These are phyloP conservation scores for Bostrychus sinensis DNA, from an alignment of 2,113 vertebrate species.

Conservation along the genomic window DNA sequence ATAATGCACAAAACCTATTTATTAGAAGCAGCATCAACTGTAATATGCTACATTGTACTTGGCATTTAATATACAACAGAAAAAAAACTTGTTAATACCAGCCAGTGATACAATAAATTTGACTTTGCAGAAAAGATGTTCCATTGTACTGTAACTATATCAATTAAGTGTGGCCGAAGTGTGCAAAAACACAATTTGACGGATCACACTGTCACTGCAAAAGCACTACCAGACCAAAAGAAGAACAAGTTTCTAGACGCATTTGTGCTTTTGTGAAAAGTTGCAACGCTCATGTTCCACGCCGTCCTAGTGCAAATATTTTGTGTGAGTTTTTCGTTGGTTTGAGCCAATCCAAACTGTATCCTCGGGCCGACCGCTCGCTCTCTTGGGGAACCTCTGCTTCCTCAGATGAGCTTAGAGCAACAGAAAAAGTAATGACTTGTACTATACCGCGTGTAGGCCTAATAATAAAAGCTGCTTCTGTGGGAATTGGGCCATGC, in stretches of 20 bases:
- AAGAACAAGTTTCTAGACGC: slow-evolving; percentile 6
- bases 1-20: slow-evolving; percentile 41
- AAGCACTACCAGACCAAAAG: neutral
- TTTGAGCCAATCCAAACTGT: slow-evolving; percentile 75
- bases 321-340: slow-evolving; percentile 69
- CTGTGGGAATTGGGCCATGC: slow-evolving; percentile 80
- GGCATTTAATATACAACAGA: slow-evolving; percentile 52
- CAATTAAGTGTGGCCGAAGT: slow-evolving; percentile 48
- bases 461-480: slow-evolving; percentile 83
- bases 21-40: slow-evolving; percentile 56
- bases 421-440: slow-evolving; percentile 83
- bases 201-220: slow-evolving; percentile 27
- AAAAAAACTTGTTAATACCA: slow-evolving; percentile 4
- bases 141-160: slow-evolving; percentile 35
- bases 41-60: slow-evolving; percentile 51
- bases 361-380: slow-evolving; percentile 62
- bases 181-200: slow-evolving; percentile 31
- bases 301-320: slow-evolving; percentile 76
- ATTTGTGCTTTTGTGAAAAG: slow-evolving; percentile 49
- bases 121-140: slow-evolving; percentile 31
- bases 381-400: slow-evolving; percentile 74
- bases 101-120: slow-evolving; percentile 57
- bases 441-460: slow-evolving; percentile 72
- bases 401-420: slow-evolving; percentile 81
- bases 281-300: slow-evolving; percentile 51